Evolutionary conservation across 2,888 invertebrate species (phyloP).

Genomic region (Boloria euphrosyne): DNA sequence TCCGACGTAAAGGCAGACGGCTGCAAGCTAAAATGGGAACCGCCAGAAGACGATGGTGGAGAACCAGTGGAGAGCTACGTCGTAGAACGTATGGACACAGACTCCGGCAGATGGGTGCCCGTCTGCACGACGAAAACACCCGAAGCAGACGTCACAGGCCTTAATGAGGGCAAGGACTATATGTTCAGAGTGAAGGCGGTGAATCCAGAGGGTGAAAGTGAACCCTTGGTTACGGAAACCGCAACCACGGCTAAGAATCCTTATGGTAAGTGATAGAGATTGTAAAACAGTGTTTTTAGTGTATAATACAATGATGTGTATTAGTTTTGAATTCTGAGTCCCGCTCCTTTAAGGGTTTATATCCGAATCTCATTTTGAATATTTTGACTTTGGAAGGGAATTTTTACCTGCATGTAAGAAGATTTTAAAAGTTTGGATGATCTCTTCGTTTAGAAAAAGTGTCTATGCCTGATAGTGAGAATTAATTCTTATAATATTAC

Average conservation of each 20-base stretch:
- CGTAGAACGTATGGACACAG: constrained; percentile 97
- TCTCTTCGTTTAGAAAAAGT: no score
- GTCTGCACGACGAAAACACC: constrained; percentile 88
- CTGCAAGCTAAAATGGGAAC: constrained; percentile 97
- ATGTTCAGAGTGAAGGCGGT: constrained; percentile 98
- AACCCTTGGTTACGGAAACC: constrained; percentile 95
- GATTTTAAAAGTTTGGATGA: no score
- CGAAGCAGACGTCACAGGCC: constrained; percentile 92
- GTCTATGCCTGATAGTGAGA: no score
- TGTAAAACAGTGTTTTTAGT: no score
- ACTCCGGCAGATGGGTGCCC: constrained; percentile 96
- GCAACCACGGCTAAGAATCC: constrained; percentile 99
- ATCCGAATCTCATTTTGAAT: no score
- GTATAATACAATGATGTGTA: no score
- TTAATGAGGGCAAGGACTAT: constrained; percentile 98
- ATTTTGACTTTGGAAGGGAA: no score
- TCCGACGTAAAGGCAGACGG: constrained; percentile 95
- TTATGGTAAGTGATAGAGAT: constrained; percentile 83
- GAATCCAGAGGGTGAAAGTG: constrained; percentile 97
- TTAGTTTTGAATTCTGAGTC: no score
- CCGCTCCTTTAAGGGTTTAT: no score
- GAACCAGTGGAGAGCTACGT: constrained; percentile 96
- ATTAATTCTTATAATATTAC: no score
- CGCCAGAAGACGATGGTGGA: constrained; percentile 98
- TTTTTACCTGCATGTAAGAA: no score